A percentile compares a stretch with the other conserved stretches of the same genome.
These are phyloP conservation scores for Brachionus rubens DNA, from an alignment of 1,140 invertebrate genomes.

Conservation along the genomic window DNA sequence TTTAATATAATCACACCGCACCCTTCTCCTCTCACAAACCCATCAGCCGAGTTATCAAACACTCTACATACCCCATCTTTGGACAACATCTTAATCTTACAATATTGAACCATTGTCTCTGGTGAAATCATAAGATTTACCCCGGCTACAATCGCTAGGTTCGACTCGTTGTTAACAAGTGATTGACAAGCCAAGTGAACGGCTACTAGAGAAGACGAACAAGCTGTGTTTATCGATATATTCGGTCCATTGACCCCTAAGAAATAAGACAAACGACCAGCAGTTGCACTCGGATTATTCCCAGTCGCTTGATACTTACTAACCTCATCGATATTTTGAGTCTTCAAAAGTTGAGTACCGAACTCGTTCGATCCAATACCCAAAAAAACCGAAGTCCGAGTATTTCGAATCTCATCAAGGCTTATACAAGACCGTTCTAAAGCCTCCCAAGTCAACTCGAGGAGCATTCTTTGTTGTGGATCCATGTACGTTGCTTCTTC, in stretches of 20 bases:
- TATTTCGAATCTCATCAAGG: neutral
- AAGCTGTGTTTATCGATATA: slow-evolving; percentile 17
- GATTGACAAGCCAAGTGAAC: neutral
- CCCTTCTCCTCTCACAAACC: slow-evolving; percentile 10
- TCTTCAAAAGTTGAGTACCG: neutral
- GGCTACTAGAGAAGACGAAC: neutral
- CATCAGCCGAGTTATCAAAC: slow-evolving; percentile 2
- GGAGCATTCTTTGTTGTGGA: neutral
- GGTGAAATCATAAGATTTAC: neutral
- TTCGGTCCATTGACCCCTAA: slow-evolving; percentile 4
- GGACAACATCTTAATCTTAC: neutral
- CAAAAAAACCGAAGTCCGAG: neutral
- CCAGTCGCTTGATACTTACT: neutral
- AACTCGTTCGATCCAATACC: neutral
- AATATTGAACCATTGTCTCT: neutral
- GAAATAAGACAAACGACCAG: neutral
- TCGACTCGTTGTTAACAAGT: neutral
- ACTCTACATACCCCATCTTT: neutral
- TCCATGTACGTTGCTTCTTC: neutral
- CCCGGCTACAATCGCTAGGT: neutral
- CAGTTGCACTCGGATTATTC: neutral
- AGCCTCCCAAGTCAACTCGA: neutral
- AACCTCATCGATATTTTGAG: neutral
- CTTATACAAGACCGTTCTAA: neutral
- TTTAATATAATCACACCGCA: neutral